Evolutionary conservation across 2,797 vertebrate genomes (phyloP), one percentile per base, ranked within the genome.

Genomic region (Hydrolagus colliei): DNA sequence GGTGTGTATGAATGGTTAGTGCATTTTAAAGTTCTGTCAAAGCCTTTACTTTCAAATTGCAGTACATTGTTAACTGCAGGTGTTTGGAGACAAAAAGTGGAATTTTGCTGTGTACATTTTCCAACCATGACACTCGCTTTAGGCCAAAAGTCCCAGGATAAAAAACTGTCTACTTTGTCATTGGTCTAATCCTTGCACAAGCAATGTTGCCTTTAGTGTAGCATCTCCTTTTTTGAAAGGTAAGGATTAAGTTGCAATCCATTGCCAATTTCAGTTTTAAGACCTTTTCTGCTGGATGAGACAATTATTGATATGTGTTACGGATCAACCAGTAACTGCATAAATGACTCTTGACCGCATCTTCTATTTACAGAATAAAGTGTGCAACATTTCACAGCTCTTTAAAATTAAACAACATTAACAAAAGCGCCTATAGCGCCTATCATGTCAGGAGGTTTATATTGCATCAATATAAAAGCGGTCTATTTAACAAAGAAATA

Each of bases 191-290:
- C 88, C 89, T 89, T 86, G 32, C 22, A 84, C 84, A 87, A 62
- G 62, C 87, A 86, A 85, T 88, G 86, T 75, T 2, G 65, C 72
- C 82, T 75, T 87, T 88, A 85, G 86, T 88, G 87, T 88, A 89
- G 87, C 68, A 87, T 32, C 20, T 63, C 77, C 84, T 13, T 73
- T 5, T 77, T 87, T 88, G 65, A 82, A 74, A 78, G 84, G 86
- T 86, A 89, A 89, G 89, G 90, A 92, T 92, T 91, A 91, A 90
- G 87, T 82, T 90, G 87, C 61, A 87, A 89, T 32, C 88, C 89
- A 88, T 87, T 87, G 88, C 86, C 89, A 88, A 77, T 7, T 10
- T 90, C 87, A 82, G 79, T 86, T 89, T 89, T 89, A 91, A 72
- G 89, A 90, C 89, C 89, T 89, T 90, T 86, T 88, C 65, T 73